Base-by-base conservation (phyloP, 92 coral and sea anemone genomes). In the Metridium senile region DNA sequence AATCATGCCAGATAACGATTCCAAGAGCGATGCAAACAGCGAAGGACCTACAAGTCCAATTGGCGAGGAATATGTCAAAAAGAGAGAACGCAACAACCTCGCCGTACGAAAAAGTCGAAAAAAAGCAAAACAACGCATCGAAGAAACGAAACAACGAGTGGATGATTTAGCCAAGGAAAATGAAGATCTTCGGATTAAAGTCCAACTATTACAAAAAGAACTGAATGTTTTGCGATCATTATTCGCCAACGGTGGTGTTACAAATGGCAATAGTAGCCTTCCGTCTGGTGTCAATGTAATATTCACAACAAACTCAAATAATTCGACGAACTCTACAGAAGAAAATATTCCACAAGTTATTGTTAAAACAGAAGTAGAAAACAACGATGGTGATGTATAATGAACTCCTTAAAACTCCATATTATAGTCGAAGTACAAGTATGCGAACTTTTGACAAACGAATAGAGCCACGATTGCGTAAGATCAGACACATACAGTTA, bases 101-200 rank as follows among this genome's bases (percentile, higher is more conserved):
- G 99, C 99, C 52, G 99, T 96, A 18, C 85, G 99, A 45, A 96
- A 96, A 75, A 96, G 99, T 83, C 97, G 99, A 23, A 93, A 86
- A 75, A 96, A 96, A 67, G 97, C 99, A 10, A 96, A 93, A 70
- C 91, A 87, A 72, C 85, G 87, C 68, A 96, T 96, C 79, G 97
- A 96, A 49, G 99, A 96, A 75, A 96, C 99, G 26, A 78, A 84
- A 39, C 82, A 66, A 66, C 87, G 99, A 57, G 99, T 96, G 1
- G 72, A 63, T 28, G 90, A 76, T 71, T 85, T 96, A 33, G 3
- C 99, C 39, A 74, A 86, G 66, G 99, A 96, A 77, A 96, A 96
- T 83, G 94, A 89, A 54, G 96, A 93, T 26, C 85, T 96, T 33
- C 89, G 93, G 26, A 87, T 82, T 56, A 96, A 96, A 83, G 99